Percentiles rank a stretch among this genome's conserved stretches.
Conservation (phyloP, 37 sponge, comb jelly and placozoan species). For the Bolinopsis microptera region DNA sequence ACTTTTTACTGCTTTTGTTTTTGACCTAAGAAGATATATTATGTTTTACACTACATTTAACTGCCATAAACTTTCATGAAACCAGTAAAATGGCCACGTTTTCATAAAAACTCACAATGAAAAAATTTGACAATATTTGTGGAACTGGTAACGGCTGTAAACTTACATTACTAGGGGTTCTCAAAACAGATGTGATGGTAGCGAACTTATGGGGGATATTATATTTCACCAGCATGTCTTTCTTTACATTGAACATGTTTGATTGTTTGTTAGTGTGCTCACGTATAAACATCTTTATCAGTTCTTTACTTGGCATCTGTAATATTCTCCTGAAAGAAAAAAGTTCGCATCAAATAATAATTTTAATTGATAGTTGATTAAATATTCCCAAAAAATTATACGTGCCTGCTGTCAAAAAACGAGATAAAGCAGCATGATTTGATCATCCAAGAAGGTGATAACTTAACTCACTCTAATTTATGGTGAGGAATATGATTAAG, state of each 20-base stretch:
- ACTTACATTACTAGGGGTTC: neutral
- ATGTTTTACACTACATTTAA: no score
- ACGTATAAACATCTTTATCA: slow-evolving; percentile 54
- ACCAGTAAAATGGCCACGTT: no score
- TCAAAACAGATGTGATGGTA: slow-evolving; percentile 41
- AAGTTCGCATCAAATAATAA: no score
- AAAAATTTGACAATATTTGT: no score
- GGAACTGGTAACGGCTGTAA: no score
- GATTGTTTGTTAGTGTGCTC: slow-evolving; percentile 57
- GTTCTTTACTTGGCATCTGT: slow-evolving; percentile 40
- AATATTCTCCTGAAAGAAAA: slow-evolving; percentile 8
- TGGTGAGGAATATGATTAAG: slow-evolving; percentile 3
- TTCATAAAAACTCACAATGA: no score
- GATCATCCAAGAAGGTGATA: neutral
- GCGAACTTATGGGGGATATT: slow-evolving; percentile 59
- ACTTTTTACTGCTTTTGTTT: neutral
- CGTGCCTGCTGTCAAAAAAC: no score
- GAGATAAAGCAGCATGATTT: no score
- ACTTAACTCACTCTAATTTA: slow-evolving; percentile 20
- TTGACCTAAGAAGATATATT: neutral
- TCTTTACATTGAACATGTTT: slow-evolving; percentile 56
- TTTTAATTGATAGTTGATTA: no score
- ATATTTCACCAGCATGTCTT: slow-evolving; percentile 56
- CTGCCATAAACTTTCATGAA: no score
- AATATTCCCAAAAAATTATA: no score